Evolutionary conservation across 2,797 vertebrate genomes (phyloP).

Genomic region (Sebastes ruberrimus): DNA sequence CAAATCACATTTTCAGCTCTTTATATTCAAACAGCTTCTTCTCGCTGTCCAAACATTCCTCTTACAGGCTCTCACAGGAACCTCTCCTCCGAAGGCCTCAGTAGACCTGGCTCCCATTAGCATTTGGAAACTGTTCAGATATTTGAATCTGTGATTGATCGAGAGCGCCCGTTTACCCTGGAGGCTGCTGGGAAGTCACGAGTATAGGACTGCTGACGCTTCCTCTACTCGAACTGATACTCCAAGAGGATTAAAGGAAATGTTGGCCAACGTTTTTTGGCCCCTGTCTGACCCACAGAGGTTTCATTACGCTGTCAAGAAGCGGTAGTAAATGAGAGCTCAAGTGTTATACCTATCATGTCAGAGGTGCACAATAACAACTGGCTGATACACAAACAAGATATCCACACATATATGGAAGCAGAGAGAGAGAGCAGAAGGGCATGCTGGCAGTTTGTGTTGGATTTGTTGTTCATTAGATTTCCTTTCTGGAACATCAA

Average conservation of each 20-base stretch:
- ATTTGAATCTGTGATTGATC: constrained; percentile 50
- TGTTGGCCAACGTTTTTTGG: neutral
- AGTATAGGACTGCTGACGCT: constrained; percentile 19
- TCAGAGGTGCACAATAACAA: neutral
- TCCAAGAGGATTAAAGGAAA: constrained; percentile 6
- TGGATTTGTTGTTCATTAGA: neutral
- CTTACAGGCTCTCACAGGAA: constrained; percentile 3
- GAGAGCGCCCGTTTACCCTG: constrained; percentile 9
- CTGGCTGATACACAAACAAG: neutral
- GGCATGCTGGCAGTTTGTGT: neutral
- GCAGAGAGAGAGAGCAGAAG: neutral
- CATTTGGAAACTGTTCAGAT: constrained; percentile 42
- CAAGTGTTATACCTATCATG: neutral
- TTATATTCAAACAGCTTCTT: constrained; percentile 15
- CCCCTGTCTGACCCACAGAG: neutral
- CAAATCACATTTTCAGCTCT: constrained; percentile 11
- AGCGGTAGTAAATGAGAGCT: neutral
- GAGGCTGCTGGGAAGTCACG: constrained; percentile 1
- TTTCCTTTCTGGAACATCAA: neutral
- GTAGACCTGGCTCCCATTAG: constrained; percentile 52
- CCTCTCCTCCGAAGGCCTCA: neutral
- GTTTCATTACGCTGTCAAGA: neutral
- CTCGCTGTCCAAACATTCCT: constrained; percentile 37
- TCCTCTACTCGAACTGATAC: constrained; percentile 1
- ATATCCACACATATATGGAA: neutral